Conservation (phyloP, 2,888 invertebrate species). For the Entomobrya multifasciata region DNA sequence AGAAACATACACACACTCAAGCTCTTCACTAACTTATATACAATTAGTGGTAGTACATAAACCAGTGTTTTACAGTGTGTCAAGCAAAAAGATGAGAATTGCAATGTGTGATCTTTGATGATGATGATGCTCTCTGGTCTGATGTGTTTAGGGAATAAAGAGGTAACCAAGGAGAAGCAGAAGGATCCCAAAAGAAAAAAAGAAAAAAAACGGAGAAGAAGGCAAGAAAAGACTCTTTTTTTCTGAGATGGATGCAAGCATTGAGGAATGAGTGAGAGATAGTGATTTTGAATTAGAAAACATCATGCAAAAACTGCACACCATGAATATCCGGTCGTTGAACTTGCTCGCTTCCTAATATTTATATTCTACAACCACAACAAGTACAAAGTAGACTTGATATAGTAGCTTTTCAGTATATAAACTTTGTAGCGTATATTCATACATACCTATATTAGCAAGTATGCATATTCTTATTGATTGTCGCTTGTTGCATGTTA, state of each 20-base stretch:
- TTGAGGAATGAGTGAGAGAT: conserved; percentile 61
- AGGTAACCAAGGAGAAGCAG: conserved; percentile 36
- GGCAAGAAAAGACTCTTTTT: conserved; percentile 38
- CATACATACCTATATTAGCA: neutral
- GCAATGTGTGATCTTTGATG: neutral
- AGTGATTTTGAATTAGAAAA: conserved; percentile 74
- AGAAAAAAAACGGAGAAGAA: conserved; percentile 43
- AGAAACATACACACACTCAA: no score
- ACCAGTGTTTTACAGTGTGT: no score
- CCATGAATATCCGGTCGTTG: conserved; percentile 79
- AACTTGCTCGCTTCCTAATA: conserved; percentile 76
- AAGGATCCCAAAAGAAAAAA: conserved; percentile 24
- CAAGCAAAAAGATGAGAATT: neutral
- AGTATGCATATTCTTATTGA: neutral
- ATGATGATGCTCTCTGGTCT: conserved; percentile 10
- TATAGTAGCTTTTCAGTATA: no score
- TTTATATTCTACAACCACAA: conserved; percentile 41
- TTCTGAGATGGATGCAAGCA: conserved; percentile 16
- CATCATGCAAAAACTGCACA: conserved; percentile 74
- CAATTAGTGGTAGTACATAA: no score
- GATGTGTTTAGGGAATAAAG: conserved; percentile 51
- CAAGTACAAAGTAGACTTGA: conserved; percentile 9
- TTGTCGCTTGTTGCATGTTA: neutral
- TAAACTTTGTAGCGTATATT: neutral
- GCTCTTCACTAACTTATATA: no score